A percentile compares a stretch with the other conserved stretches of the same genome.
Conservation (phyloP, 2,888 invertebrate genomes). For the Pseudanteris insignis region DNA sequence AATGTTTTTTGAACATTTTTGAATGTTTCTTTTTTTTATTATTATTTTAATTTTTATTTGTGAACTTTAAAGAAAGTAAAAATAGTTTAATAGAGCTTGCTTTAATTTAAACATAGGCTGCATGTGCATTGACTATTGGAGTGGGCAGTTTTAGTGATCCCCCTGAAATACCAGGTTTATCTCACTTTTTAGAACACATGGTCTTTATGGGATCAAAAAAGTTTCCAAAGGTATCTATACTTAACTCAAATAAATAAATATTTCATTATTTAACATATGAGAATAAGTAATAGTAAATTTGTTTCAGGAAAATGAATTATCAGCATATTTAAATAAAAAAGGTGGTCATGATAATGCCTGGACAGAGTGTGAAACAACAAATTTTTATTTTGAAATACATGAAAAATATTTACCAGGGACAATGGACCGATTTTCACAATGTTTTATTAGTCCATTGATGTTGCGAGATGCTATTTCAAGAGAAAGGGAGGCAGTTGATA, state of each 20-base stretch:
- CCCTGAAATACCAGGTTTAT: constrained; percentile 78
- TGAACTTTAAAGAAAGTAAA: neutral
- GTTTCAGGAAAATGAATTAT: constrained; percentile 62
- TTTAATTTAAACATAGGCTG: constrained; percentile 68
- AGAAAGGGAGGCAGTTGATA: constrained; percentile 88
- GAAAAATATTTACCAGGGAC: constrained; percentile 80
- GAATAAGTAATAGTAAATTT: neutral
- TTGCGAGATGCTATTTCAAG: constrained; percentile 84
- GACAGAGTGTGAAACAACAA: constrained; percentile 87
- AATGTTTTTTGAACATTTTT: neutral
- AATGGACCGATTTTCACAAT: constrained; percentile 87
- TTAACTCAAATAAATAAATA: no score
- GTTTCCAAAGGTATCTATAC: constrained; percentile 96
- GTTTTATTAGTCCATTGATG: constrained; percentile 88
- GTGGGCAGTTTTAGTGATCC: constrained; percentile 86
- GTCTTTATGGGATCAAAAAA: constrained; percentile 90
- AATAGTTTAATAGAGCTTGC: neutral
- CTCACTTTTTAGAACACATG: constrained; percentile 91
- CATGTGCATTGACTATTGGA: constrained; percentile 79
- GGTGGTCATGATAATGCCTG: constrained; percentile 89
- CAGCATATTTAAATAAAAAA: constrained; percentile 71
- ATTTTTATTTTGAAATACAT: constrained; percentile 89
- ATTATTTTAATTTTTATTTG: neutral
- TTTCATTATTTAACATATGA: neutral
- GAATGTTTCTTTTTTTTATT: neutral